Evolutionary conservation across 2,888 invertebrate species (phyloP).

Genomic region (Pecten maximus): DNA sequence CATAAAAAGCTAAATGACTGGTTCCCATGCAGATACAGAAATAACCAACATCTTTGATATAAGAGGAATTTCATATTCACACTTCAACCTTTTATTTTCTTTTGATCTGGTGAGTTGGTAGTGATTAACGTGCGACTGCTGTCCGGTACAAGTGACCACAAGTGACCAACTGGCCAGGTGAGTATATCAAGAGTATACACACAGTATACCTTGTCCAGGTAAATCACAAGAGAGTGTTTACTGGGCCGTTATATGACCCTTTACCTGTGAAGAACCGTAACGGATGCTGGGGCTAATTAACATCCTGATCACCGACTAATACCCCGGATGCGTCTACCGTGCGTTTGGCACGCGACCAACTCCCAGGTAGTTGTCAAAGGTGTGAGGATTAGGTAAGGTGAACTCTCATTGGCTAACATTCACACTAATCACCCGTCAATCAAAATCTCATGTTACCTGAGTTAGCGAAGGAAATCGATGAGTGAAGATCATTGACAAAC

Average conservation of each 20-base stretch:
- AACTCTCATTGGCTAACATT: constrained; percentile 20
- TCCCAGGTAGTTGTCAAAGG: constrained; percentile 44
- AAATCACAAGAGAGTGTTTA: not conserved
- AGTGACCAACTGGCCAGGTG: not conserved
- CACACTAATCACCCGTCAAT: not conserved
- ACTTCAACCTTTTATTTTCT: not conserved
- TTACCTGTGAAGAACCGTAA: constrained; percentile 5
- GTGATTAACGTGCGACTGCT: not conserved
- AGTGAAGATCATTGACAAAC: constrained; percentile 5
- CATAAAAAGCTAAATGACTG: not conserved
- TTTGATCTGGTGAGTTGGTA: not conserved
- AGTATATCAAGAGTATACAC: not conserved
- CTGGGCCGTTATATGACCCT: constrained; percentile 5
- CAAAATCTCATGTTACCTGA: constrained; percentile 17
- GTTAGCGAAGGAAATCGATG: not conserved
- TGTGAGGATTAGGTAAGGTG: constrained; percentile 19
- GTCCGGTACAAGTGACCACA: not conserved
- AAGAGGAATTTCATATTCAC: not conserved
- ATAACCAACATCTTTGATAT: not conserved
- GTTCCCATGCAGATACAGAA: not conserved
- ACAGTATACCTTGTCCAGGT: not conserved
- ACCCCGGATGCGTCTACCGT: constrained; percentile 30
- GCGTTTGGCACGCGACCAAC: constrained; percentile 44
- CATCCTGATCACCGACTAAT: not conserved
- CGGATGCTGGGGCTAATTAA: not conserved